Evolutionary conservation across 1,140 invertebrate species (phyloP).

Genomic region (Neoseiulus cucumeris): DNA sequence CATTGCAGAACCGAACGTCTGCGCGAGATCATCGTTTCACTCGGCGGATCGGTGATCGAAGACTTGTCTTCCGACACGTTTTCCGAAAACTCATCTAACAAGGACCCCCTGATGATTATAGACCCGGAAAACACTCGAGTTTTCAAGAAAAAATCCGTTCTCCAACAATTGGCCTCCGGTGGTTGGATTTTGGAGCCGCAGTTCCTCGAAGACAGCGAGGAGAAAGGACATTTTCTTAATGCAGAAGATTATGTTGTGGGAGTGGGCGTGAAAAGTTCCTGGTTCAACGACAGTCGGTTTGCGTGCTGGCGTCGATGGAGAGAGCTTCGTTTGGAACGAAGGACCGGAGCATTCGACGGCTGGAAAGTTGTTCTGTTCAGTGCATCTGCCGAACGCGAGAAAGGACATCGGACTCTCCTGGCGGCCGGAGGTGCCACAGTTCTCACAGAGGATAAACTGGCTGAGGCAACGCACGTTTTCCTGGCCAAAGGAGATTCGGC

Average conservation of each 20-base stretch:
- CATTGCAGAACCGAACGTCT: too few species aligned
- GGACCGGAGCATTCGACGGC: not conserved
- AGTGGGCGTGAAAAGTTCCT: not conserved
- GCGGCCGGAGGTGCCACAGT: not conserved
- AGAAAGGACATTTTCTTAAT: not conserved
- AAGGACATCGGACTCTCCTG: not conserved
- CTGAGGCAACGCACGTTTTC: not conserved
- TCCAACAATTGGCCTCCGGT: not conserved
- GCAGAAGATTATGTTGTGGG: not conserved
- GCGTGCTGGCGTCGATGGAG: constrained; percentile 3
- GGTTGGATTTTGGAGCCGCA: not conserved
- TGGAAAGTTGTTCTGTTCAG: constrained; percentile 1
- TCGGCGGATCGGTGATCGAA: too few species aligned
- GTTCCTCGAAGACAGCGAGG: not conserved
- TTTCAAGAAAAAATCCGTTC: not conserved
- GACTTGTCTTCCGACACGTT: too few species aligned
- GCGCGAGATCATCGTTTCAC: too few species aligned
- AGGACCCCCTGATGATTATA: not conserved
- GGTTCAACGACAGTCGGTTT: not conserved
- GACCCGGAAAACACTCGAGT: not conserved
- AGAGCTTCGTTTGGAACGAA: not conserved
- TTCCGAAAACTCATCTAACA: too few species aligned
- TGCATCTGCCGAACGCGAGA: not conserved
- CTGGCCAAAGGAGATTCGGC: not conserved
- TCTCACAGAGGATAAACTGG: not conserved